These are phyloP conservation scores for Cynoglossus semilaevis DNA, from an alignment of 2,113 vertebrate species.

Conservation along the genomic window DNA sequence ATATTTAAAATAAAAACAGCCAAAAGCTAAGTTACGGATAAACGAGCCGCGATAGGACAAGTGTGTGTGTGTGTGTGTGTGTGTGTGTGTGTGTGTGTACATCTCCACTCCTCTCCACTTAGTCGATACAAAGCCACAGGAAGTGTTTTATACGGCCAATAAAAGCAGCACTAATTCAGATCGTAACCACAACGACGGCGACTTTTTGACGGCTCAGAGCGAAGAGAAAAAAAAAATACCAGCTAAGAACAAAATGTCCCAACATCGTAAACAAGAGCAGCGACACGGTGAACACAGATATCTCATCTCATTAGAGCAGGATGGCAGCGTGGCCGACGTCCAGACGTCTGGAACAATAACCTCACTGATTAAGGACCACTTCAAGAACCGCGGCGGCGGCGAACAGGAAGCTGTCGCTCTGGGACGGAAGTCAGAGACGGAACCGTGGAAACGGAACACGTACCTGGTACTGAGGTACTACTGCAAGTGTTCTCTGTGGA, in stretches of 20 bases:
- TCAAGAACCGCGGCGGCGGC: slow-evolving; percentile 27
- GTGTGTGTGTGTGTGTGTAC: slow-evolving; percentile 1
- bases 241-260: slow-evolving; percentile 19
- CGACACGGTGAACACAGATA: slow-evolving; percentile 22
- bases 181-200: slow-evolving; percentile 1
- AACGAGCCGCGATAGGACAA: too few relatives aligned
- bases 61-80: too few relatives aligned
- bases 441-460: not conserved
- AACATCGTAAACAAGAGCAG: slow-evolving; percentile 17
- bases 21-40: too few relatives aligned
- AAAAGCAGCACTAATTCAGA: slow-evolving; percentile 29
- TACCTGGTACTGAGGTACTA: not conserved
- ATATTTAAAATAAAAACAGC: too few relatives aligned
- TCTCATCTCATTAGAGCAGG: slow-evolving; percentile 28
- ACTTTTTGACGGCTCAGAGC: too few relatives aligned
- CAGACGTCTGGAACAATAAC: slow-evolving; percentile 21
- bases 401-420: slow-evolving; percentile 1
- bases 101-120: slow-evolving; percentile 8
- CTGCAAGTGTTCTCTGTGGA: not conserved
- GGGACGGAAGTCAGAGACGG: slow-evolving; percentile 3
- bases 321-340: too few relatives aligned
- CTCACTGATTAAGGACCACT: slow-evolving; percentile 26
- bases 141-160: slow-evolving; percentile 18
- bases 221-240: not conserved
- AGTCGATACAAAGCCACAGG: slow-evolving; percentile 3